phyloP scores from a whole-genome alignment of 1,140 invertebrate species.

The Portunus trituberculatus region DNA sequence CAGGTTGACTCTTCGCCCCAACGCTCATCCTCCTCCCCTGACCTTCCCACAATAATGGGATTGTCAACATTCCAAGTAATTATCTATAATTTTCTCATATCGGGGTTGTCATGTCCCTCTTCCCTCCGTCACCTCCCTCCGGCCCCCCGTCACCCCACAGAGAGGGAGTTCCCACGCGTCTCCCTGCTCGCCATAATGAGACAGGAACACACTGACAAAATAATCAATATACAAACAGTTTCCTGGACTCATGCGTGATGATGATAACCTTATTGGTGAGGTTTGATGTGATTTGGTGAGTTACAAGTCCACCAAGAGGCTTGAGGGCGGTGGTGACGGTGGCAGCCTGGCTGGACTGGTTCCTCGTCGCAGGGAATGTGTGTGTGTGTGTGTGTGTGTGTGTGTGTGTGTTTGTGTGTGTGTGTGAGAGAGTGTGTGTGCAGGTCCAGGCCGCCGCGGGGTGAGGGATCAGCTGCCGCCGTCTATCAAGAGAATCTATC shows the following conservation, averaged over 20 bases:
- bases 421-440: not conserved
- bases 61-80: slow-evolving; percentile 9
- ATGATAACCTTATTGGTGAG: not conserved
- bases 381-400: slow-evolving; percentile 20
- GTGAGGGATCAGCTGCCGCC: not conserved
- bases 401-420: not conserved
- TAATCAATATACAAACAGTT: slow-evolving; percentile 5
- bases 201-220: not conserved
- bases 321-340: not conserved
- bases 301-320: not conserved
- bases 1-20: not conserved
- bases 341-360: not conserved
- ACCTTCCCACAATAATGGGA: not conserved
- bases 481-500: not conserved
- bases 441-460: not conserved
- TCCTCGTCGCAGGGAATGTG: not conserved
- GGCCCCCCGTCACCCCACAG: not conserved
- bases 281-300: not conserved
- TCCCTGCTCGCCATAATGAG: not conserved
- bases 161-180: not conserved
- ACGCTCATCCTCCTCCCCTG: not conserved
- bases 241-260: not conserved
- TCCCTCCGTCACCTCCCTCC: not conserved
- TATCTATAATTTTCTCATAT: not conserved
- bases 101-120: not conserved